phyloP scores from a whole-genome alignment of 2,797 vertebrate species.

The Epinephelus coioides region DNA sequence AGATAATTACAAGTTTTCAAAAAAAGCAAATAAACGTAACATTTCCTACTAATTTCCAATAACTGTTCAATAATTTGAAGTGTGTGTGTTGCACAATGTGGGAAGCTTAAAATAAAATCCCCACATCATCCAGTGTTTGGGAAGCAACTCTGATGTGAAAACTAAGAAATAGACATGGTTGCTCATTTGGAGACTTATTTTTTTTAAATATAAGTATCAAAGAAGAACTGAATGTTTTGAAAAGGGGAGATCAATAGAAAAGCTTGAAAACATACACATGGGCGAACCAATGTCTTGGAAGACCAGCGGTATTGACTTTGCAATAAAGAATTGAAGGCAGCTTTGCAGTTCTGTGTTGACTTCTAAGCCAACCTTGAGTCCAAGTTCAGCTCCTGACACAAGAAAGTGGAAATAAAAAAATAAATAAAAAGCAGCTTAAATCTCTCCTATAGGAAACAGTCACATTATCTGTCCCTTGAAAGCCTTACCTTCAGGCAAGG shows the following conservation, averaged over 20 bases:
- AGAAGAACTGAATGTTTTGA: slow-evolving; percentile 1
- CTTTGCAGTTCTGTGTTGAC: slow-evolving; percentile 9
- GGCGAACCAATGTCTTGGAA: neutral
- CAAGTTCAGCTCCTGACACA: slow-evolving; percentile 38
- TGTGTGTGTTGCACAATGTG: too few species aligned
- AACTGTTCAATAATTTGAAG: neutral
- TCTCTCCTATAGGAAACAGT: slow-evolving; percentile 38
- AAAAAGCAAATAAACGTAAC: neutral
- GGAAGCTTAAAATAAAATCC: neutral
- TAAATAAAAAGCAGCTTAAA: slow-evolving; percentile 42
- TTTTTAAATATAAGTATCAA: neutral
- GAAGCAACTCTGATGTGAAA: neutral
- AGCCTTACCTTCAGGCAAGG: slow-evolving; percentile 64
- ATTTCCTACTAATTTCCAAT: neutral
- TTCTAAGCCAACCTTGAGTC: slow-evolving; percentile 44
- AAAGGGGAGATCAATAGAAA: slow-evolving; percentile 1
- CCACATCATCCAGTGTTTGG: neutral
- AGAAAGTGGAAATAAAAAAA: slow-evolving; percentile 27
- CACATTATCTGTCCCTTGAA: slow-evolving; percentile 68
- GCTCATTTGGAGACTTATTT: neutral
- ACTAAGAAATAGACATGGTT: neutral
- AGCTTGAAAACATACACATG: neutral
- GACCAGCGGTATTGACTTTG: slow-evolving; percentile 6
- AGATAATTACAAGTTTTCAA: slow-evolving; percentile 8
- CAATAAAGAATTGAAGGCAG: neutral